Evolutionary conservation across 1,140 invertebrate genomes (phyloP), one percentile per base, ranked within the genome.

Genomic region (Euura lappo): DNA sequence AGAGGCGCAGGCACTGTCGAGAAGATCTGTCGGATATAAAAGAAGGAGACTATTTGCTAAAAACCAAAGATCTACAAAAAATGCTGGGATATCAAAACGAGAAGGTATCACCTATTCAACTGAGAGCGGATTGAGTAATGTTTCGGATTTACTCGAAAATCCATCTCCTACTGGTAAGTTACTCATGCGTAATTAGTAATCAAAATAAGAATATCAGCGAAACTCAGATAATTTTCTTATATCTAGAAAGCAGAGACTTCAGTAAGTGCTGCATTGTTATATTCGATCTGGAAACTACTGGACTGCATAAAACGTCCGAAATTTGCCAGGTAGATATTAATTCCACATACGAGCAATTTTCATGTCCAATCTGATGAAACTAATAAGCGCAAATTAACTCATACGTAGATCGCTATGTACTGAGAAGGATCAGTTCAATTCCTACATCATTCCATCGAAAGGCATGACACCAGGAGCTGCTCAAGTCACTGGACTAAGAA

Each of bases 101-200:
- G 73, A 77, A 77, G 76, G 76, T 6, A 72, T 75, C 6, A 68
- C 74, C 1, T 77, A 75, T 60, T 10, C 73, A 13, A 69, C 64
- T 51, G 76, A 60, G 68, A 66, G 45, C 10, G 72, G 67, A 2
- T 66, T 68, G n/a, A 65, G 45, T 1, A 71, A 69, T 45, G 60
- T 67, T 11, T 68, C n/a, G 2, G 45, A 71, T 69, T 72, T 73
- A 10, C 70, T 77, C 13, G 71, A 74, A 44, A 70, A 77, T 10
- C 45, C 44, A 68, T 7, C 46, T 64, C 28, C 47, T 45, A 11
- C 64, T 68, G 47, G 70, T 75, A 74, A 68, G 44, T 60, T 45
- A 47, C 43, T 51, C 28, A 11, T 8, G 10, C 3, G 13, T 11
- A 11, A 6, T 2, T 5, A 4, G 51, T 60, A 60, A 11, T 60